Base-by-base conservation (phyloP, 2,888 invertebrate species). In the Hylaea fasciaria region DNA sequence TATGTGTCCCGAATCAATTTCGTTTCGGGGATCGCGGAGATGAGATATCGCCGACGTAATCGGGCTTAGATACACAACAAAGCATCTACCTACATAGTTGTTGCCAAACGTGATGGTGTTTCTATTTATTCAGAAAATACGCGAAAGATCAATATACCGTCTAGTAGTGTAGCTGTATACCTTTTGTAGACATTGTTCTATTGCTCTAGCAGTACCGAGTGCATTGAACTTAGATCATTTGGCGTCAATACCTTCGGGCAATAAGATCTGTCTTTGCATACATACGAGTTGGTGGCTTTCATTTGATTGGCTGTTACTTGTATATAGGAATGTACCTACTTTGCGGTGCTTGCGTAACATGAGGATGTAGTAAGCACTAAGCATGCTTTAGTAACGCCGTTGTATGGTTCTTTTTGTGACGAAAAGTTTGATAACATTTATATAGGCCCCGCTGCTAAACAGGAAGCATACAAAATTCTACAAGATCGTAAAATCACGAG, bases 151-250 rank as follows among this genome's bases (percentile, higher is more conserved):
- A 80, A 77, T 70, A 76, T 65, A 73, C 76, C 62, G 59, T 66
- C 61, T 32, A 35, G 17, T 62, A 68, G 68, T 66, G 70, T 54
- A 10, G 29, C 32, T 49, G n/a, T 43, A 4, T 64, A 59, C 66
- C 60, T 69, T 71, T 29, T 32, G 40, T 52, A 59, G 40, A 56
- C 66, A 69, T 70, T 73, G 73, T 73, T 73, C 65, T 61, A 70
- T 70, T 64, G 65, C 66, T 69, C 66, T 53, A 52, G 65, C 57
- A 56, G 57, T 71, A 65, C 63, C 50, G 67, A 64, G 78, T 74
- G 69, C 79, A 66, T 73, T 77, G 80, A 78, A 80, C 77, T 72
- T 70, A 64, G 70, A 71, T 71, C 71, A 70, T 74, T 74, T 64
- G 69, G 70, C 69, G 69, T 71, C 70, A 68, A 65, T 65, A 63